Conservation (phyloP, 2,888 invertebrate species). For the Drosophila paramelanica region DNA sequence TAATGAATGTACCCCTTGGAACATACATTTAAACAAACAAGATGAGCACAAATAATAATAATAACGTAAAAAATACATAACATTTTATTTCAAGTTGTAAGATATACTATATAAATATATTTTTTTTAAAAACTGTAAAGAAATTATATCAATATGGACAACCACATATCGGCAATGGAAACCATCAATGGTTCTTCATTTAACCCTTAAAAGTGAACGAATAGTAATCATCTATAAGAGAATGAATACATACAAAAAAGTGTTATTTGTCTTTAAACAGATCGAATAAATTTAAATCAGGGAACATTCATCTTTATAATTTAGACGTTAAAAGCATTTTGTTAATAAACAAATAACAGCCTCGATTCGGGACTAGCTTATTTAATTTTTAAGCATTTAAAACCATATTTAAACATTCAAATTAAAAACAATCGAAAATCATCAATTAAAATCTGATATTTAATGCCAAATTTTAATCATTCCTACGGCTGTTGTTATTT, state of each 20-base stretch:
- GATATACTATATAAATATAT: no score
- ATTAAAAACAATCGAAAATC: background rate
- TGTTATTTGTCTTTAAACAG: background rate
- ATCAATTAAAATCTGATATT: background rate
- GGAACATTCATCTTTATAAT: conserved; percentile 10
- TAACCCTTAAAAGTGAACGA: no score
- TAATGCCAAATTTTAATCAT: background rate
- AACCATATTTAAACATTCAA: background rate
- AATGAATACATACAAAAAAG: conserved; percentile 5
- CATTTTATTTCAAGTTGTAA: no score
- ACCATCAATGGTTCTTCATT: background rate
- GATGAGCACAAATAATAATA: no score
- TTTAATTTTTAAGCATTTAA: no score
- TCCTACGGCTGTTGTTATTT: background rate
- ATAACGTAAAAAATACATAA: no score
- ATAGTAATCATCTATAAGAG: background rate
- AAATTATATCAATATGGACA: background rate
- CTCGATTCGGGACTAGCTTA: background rate
- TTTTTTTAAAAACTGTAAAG: background rate
- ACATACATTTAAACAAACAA: no score
- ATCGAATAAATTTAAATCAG: conserved; percentile 2
- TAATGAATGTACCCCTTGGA: no score
- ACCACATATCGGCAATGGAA: background rate
- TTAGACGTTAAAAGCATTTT: background rate
- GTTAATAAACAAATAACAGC: background rate